Conservation (phyloP, 2,797 vertebrate species). For the Nyctibius grandis region DNA sequence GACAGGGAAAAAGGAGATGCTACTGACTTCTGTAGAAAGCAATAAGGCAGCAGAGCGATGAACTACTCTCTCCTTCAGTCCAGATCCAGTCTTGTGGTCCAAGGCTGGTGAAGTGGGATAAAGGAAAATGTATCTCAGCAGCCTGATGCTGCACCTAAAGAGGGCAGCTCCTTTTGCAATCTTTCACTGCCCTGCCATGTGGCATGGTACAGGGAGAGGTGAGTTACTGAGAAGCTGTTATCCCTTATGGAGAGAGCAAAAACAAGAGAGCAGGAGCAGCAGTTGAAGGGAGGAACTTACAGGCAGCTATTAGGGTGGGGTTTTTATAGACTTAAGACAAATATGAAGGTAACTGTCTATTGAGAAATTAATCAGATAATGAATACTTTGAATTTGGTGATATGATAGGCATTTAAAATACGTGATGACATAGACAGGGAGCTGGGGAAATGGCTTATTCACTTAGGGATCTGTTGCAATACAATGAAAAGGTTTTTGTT, state of each 20-base stretch:
- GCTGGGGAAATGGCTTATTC: background rate
- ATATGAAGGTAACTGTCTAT: background rate
- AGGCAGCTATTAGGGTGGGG: background rate
- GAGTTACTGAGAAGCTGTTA: background rate
- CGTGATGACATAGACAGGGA: fast-evolving
- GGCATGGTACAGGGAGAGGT: background rate
- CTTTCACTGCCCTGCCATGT: fast-evolving
- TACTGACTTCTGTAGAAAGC: background rate
- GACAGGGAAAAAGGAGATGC: background rate
- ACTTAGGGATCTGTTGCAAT: background rate
- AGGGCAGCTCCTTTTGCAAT: background rate
- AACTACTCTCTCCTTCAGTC: background rate
- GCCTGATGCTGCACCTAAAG: background rate
- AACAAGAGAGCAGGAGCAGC: background rate
- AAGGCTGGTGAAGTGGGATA: background rate
- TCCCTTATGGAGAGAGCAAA: background rate
- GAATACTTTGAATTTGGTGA: background rate
- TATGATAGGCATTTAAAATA: background rate
- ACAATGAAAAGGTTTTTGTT: background rate
- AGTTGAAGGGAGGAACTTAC: background rate
- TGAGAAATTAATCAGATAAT: background rate
- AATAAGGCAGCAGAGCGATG: background rate
- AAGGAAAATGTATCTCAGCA: background rate
- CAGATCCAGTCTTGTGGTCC: background rate
- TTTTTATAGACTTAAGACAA: background rate